Conservation (phyloP, 2,888 invertebrate species). For the Anodontia alba region DNA sequence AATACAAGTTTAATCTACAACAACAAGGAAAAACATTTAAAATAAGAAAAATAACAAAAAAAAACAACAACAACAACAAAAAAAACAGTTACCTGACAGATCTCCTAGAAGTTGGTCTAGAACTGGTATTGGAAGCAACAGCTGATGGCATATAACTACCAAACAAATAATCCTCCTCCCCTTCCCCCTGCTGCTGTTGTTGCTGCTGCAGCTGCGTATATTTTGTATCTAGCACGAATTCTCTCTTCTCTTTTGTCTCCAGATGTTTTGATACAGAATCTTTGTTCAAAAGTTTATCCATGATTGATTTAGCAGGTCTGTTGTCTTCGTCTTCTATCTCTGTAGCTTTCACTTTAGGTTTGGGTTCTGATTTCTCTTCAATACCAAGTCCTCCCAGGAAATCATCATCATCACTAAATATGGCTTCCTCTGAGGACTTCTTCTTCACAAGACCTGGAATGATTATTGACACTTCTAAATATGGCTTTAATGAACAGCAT, state of each 20-base stretch:
- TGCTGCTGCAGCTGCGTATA: slow-evolving; percentile 67
- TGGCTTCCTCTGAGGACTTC: slow-evolving; percentile 68
- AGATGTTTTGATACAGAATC: slow-evolving; percentile 70
- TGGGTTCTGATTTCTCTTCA: slow-evolving; percentile 57
- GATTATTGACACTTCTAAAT: no score
- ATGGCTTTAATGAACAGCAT: no score
- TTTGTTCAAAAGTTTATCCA: slow-evolving; percentile 79
- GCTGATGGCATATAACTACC: slow-evolving; percentile 86
- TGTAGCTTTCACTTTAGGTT: slow-evolving; percentile 41
- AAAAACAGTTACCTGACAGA: slow-evolving; percentile 90
- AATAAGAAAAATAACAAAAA: no score
- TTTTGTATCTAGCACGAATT: slow-evolving; percentile 80
- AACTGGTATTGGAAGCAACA: slow-evolving; percentile 92
- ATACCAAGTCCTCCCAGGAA: slow-evolving; percentile 77
- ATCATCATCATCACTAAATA: slow-evolving; percentile 80
- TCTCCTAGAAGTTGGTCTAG: slow-evolving; percentile 95
- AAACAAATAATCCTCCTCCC: slow-evolving; percentile 82
- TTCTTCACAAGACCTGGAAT: slow-evolving; percentile 58
- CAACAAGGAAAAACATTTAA: no score
- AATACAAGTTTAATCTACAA: no score
- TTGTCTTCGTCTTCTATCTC: slow-evolving; percentile 64
- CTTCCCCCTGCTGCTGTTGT: slow-evolving; percentile 46
- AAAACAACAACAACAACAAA: no score
- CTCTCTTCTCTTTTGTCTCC: slow-evolving; percentile 73
- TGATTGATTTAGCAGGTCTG: slow-evolving; percentile 74